phyloP scores from a whole-genome alignment of 2,113 vertebrate species.

The Nothoprocta pentlandii region DNA sequence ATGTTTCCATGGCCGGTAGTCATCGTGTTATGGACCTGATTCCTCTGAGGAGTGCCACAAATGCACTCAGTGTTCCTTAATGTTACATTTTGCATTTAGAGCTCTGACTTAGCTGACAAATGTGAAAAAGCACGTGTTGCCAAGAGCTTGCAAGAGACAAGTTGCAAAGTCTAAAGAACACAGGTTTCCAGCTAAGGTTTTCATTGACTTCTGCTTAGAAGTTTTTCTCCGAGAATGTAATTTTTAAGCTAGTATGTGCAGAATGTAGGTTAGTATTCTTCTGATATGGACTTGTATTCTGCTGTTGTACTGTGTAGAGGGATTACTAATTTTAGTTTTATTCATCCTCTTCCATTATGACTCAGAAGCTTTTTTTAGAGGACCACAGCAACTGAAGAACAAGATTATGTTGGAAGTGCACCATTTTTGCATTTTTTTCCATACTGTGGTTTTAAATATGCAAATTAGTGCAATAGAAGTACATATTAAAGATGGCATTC shows the following conservation, averaged over 20 bases:
- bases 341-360: background rate
- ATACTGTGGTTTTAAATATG: background rate
- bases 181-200: conserved; percentile 57
- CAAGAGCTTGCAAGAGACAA: conserved; percentile 68
- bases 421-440: background rate
- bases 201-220: background rate
- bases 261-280: conserved; percentile 19
- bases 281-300: background rate
- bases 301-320: background rate
- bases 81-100: conserved; percentile 54
- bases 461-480: background rate
- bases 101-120: conserved; percentile 60
- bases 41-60: background rate
- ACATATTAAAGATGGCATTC: background rate
- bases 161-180: conserved; percentile 57
- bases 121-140: conserved; percentile 59
- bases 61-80: conserved; percentile 35
- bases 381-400: background rate
- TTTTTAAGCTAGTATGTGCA: conserved; percentile 34
- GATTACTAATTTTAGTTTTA: background rate
- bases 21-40: conserved; percentile 23
- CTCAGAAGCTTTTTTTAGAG: background rate
- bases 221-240: conserved; percentile 16
- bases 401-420: background rate
- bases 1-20: background rate